Conservation (phyloP, 1,140 invertebrate species). For the Philaenus spumarius region DNA sequence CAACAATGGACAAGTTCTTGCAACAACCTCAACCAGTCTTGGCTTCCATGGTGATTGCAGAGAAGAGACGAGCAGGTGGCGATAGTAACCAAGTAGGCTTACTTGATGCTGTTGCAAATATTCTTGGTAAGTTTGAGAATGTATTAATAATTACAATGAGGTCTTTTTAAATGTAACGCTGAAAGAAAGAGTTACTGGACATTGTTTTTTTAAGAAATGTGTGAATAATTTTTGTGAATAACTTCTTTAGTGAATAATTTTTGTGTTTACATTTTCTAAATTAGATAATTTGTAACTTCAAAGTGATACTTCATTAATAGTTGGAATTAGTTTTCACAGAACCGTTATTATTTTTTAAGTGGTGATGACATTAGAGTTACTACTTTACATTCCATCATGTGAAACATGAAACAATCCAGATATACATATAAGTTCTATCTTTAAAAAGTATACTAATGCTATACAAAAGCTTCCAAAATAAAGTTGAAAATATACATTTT, state of each 20-base stretch:
- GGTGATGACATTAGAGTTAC: neutral
- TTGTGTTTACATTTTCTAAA: no score
- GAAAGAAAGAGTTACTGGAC: no score
- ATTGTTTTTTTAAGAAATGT: neutral
- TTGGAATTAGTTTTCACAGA: neutral
- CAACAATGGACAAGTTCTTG: slow-evolving; percentile 79
- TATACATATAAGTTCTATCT: no score
- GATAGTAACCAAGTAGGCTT: slow-evolving; percentile 48
- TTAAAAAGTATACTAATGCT: no score
- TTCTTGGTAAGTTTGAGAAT: slow-evolving; percentile 51
- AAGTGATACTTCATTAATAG: neutral
- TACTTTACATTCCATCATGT: neutral
- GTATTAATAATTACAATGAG: neutral
- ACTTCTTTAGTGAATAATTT: neutral
- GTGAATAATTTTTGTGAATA: no score
- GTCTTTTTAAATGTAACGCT: neutral
- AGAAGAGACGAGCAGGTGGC: slow-evolving; percentile 52
- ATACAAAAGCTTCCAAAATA: no score
- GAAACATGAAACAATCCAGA: neutral
- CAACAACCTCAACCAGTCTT: slow-evolving; percentile 81
- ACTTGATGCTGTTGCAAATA: slow-evolving; percentile 70
- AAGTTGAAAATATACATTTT: neutral
- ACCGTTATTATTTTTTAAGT: neutral
- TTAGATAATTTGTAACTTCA: no score
- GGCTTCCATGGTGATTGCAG: slow-evolving; percentile 70